Percentiles rank a stretch among this genome's conserved stretches.
phyloP scores from a whole-genome alignment of 2,797 vertebrate genomes.

The Telmatherina bonti region DNA sequence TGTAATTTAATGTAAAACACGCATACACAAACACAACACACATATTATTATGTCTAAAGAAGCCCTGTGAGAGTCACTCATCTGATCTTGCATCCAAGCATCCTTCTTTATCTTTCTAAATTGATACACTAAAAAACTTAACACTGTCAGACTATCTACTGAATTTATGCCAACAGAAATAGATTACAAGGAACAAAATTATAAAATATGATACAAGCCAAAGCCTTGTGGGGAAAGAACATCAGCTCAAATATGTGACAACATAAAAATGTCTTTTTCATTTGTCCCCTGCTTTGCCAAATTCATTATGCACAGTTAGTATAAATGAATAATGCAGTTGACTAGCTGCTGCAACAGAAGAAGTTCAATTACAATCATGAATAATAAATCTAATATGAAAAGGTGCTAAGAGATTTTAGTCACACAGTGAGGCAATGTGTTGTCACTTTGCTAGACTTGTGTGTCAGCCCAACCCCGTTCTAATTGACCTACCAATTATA shows the following conservation, averaged over 20 bases:
- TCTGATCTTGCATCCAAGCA: neutral
- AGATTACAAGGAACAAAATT: slow-evolving; percentile 24
- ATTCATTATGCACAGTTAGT: slow-evolving; percentile 78
- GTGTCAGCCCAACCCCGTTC: slow-evolving; percentile 35
- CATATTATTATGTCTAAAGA: neutral
- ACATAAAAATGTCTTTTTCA: slow-evolving; percentile 56
- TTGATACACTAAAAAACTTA: neutral
- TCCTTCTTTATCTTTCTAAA: slow-evolving; percentile 2
- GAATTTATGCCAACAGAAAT: slow-evolving; percentile 35
- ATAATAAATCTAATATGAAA: slow-evolving; percentile 78
- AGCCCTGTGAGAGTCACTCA: neutral
- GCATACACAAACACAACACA: neutral
- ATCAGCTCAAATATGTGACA: slow-evolving; percentile 41
- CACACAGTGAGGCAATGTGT: slow-evolving; percentile 54
- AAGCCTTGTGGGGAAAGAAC: slow-evolving; percentile 33
- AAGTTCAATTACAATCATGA: slow-evolving; percentile 77
- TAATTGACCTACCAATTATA: slow-evolving; percentile 6
- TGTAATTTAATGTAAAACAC: slow-evolving; percentile 46
- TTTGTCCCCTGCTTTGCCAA: slow-evolving; percentile 51
- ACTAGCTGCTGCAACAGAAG: slow-evolving; percentile 77
- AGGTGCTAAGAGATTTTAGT: slow-evolving; percentile 68
- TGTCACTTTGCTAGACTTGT: slow-evolving; percentile 49
- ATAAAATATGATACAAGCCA: slow-evolving; percentile 15
- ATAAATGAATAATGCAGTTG: slow-evolving; percentile 77
- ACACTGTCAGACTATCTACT: slow-evolving; percentile 10